These are phyloP conservation scores for Aplidium turbinatum DNA, from an alignment of 23 tunicate genomes.

Conservation along the genomic window DNA sequence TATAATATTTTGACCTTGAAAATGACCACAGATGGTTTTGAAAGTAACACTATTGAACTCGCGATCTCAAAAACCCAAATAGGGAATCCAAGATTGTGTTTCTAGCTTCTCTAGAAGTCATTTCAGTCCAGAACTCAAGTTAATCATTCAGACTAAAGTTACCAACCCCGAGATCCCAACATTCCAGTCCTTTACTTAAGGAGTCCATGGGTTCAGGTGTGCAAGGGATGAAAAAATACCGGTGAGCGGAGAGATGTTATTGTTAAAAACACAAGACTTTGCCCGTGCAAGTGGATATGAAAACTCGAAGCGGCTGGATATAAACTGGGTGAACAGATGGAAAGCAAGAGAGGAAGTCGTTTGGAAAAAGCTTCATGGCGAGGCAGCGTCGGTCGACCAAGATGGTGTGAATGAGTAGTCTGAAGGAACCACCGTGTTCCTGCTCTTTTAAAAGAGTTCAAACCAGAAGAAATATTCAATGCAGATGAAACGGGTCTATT, in stretches of 20 bases:
- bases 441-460: not conserved
- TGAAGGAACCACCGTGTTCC: no score
- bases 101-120: no score
- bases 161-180: no score
- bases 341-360: conserved; percentile 16
- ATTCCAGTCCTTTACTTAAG: no score
- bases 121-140: no score
- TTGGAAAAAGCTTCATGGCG: conserved; percentile 18
- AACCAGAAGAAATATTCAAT: conserved; percentile 13
- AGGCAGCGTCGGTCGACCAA: conserved; percentile 11
- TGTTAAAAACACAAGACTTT: not conserved
- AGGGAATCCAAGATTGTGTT: no score
- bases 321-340: conserved; percentile 16
- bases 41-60: no score
- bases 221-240: conserved; percentile 13
- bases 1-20: no score
- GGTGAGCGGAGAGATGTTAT: not conserved
- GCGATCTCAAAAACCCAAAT: no score
- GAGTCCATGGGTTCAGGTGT: not conserved
- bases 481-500: not conserved
- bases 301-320: not conserved
- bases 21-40: no score
- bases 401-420: not conserved
- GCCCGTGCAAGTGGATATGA: not conserved
- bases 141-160: no score